These are phyloP conservation scores for Drosophila quinaria DNA, from an alignment of 2,888 invertebrate species.

Conservation along the genomic window DNA sequence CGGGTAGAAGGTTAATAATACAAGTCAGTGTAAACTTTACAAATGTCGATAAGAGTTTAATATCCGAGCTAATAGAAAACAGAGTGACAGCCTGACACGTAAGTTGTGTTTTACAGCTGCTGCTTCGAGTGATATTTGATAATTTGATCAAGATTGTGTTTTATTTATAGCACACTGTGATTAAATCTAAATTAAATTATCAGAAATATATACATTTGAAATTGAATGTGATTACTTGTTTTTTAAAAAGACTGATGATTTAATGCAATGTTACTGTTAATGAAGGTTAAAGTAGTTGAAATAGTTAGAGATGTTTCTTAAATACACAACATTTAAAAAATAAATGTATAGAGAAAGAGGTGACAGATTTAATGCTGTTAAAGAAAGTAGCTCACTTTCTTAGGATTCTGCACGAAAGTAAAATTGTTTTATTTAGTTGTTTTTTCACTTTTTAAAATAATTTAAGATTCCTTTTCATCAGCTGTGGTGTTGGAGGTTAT, in stretches of 20 bases:
- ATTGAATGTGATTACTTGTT: conserved; percentile 5
- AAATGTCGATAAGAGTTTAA: conserved; percentile 5
- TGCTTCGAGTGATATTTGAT: conserved; percentile 38
- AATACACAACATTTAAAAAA: too few relatives aligned
- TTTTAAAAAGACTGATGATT: conserved; percentile 10
- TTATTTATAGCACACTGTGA: conserved; percentile 32
- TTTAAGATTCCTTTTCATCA: too few relatives aligned
- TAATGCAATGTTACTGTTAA: not conserved
- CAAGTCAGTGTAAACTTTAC: conserved; percentile 3
- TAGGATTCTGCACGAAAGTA: too few relatives aligned
- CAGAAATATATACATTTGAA: not conserved
- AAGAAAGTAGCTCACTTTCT: too few relatives aligned
- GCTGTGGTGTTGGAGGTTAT: too few relatives aligned
- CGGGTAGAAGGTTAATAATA: conserved; percentile 3
- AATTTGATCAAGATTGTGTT: conserved; percentile 15
- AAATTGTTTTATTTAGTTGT: too few relatives aligned
- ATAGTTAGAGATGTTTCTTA: not conserved
- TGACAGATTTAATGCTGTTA: too few relatives aligned
- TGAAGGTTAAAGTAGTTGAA: not conserved
- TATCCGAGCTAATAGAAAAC: conserved; percentile 1
- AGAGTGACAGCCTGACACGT: conserved; percentile 14
- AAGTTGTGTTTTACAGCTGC: conserved; percentile 19
- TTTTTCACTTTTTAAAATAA: too few relatives aligned
- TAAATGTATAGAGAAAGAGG: too few relatives aligned
- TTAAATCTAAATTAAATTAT: not conserved